Evolutionary conservation across 2,797 vertebrate genomes (phyloP), one percentile per base, ranked within the genome.

Genomic region (Furcifer pardalis): DNA sequence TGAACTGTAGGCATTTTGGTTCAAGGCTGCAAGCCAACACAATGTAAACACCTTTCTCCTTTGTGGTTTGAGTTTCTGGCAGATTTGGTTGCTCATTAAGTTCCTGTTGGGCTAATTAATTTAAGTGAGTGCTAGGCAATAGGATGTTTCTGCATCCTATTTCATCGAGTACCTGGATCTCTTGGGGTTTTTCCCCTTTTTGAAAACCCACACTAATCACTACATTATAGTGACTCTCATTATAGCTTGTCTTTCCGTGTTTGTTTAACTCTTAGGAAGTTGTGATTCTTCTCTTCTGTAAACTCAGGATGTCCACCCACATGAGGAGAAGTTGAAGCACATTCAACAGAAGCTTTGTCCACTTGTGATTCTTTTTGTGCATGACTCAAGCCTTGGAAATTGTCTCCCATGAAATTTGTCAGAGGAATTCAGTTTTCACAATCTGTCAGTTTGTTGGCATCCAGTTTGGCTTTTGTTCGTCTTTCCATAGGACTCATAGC

Each of bases 371-470:
- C 52, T 5, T 88, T 84, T 84, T 68, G 49, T 30, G 7, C 42
- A 60, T 9, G 86, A 30, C 25, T 88, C 75, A 8, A 23, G 87
- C 8, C 21, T 88, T 74, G 17, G 66, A 85, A 72, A 6, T 32
- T 73, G 30, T 62, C 27, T 44, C 81, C 30, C 80, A 25, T 8
- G 78, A 71, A n/a, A 87, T 6, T 82, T n/a, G 2, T 7, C 25
- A 65, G 59, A 25, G 25, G 52, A 74, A 19, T 80, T 23, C 82
- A 15, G 19, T 59, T 92, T n/a, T 86, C 88, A 89, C 87, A 91
- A 77, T 72, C 4, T 88, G 46, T 80, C 52, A 81, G 86, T 42
- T 85, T 75, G 7, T 80, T 87, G 63, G 80, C 65, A 1, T 75
- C 37, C 63, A 4, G 40, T 3, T 63, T 87, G 82, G 68, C 73